Percentiles rank a stretch among this genome's conserved stretches.
These are phyloP conservation scores for Anagyrus pseudococci DNA, from an alignment of 2,888 invertebrate species.

Conservation along the genomic window DNA sequence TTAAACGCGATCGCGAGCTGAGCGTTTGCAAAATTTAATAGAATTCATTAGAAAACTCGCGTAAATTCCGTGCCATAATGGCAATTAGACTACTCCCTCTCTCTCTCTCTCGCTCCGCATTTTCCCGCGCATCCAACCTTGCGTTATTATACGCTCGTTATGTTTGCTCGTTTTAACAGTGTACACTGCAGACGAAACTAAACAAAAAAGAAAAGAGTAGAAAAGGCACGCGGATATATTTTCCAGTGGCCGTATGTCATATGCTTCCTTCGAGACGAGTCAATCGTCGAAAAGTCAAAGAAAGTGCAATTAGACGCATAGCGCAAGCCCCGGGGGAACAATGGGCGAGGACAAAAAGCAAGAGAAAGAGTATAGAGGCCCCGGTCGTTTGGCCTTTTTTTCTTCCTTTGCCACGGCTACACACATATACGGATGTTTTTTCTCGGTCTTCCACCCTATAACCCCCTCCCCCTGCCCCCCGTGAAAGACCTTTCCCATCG, in stretches of 20 bases:
- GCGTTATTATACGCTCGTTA: too few relatives aligned
- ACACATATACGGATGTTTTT: neutral
- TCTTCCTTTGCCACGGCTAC: neutral
- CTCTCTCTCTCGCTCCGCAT: neutral
- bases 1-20: neutral
- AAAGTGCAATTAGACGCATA: too few relatives aligned
- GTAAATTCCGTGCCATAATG: neutral
- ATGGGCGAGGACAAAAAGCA: neutral
- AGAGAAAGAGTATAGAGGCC: neutral
- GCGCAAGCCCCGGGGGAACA: too few relatives aligned
- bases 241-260: too few relatives aligned
- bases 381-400: neutral
- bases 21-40: neutral
- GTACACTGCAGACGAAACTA: too few relatives aligned
- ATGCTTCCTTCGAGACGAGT: too few relatives aligned
- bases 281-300: too few relatives aligned
- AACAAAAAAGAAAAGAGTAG: too few relatives aligned
- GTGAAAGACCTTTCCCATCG: slow-evolving; percentile 20
- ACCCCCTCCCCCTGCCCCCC: neutral
- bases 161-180: too few relatives aligned
- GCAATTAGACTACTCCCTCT: neutral
- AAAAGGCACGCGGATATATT: too few relatives aligned
- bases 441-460: neutral
- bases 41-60: neutral
- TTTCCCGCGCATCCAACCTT: neutral